phyloP scores from a whole-genome alignment of 1,140 invertebrate genomes.

The Caenorhabditis inopinata region DNA sequence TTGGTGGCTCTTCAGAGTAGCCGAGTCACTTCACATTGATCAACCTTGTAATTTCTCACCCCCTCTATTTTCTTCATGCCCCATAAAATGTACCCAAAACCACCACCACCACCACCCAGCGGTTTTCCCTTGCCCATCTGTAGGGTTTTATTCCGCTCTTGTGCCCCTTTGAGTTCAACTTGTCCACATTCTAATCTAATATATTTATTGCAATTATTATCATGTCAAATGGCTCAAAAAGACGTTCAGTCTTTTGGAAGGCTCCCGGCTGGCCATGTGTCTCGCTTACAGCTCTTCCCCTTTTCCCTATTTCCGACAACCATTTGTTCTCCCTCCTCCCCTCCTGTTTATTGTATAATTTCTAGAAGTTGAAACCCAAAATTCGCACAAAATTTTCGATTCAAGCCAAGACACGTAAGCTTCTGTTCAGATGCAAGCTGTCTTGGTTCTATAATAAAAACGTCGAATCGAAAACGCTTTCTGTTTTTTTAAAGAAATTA shows the following conservation, averaged over 20 bases:
- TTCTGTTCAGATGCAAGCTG: background rate
- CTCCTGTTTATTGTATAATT: conserved; percentile 20
- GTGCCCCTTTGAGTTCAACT: conserved; percentile 13
- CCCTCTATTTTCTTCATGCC: background rate
- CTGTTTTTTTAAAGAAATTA: background rate
- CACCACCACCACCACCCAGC: background rate
- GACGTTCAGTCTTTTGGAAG: background rate
- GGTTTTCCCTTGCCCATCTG: conserved; percentile 29
- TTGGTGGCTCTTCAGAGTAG: background rate
- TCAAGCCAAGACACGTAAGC: background rate
- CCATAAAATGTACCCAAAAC: background rate
- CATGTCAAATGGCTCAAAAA: conserved; percentile 1
- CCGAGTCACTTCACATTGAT: background rate
- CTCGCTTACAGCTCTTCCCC: conserved; percentile 30
- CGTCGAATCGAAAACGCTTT: conserved; percentile 13
- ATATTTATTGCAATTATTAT: conserved; percentile 25
- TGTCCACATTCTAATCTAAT: background rate
- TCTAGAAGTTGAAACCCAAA: conserved; percentile 22
- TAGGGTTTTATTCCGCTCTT: conserved; percentile 17
- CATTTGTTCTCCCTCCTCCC: background rate
- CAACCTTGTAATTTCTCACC: conserved; percentile 22
- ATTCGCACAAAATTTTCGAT: conserved; percentile 7
- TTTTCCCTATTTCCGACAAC: background rate
- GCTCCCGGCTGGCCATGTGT: conserved; percentile 32
- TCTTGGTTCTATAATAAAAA: background rate